Percentiles rank a stretch among this genome's conserved stretches.
Conservation (phyloP, 2,888 invertebrate species). For the Hydrotaea diabolus region DNA sequence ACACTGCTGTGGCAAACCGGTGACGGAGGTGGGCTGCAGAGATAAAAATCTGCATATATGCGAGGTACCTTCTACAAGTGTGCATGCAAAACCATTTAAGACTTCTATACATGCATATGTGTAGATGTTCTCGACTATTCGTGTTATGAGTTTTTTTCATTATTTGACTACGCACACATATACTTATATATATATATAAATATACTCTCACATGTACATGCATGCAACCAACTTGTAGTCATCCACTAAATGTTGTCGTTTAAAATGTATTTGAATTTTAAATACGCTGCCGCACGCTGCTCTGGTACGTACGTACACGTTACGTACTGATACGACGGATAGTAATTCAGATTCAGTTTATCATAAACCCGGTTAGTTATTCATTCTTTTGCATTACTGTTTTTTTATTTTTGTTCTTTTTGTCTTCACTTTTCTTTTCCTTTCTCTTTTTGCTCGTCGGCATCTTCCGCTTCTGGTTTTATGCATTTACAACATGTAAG, state of each 20-base stretch:
- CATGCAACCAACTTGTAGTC: background rate
- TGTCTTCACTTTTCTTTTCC: background rate
- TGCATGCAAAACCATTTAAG: background rate
- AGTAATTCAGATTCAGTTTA: constrained; percentile 34
- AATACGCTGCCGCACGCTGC: background rate
- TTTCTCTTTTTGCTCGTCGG: background rate
- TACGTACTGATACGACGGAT: background rate
- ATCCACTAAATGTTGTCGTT: constrained; percentile 16
- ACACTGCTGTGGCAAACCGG: background rate
- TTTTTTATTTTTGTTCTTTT: background rate
- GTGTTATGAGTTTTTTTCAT: background rate
- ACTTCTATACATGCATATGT: background rate
- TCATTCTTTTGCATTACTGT: constrained; percentile 5
- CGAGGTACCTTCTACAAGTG: no score
- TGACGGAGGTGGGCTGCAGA: background rate
- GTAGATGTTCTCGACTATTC: background rate
- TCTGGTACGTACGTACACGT: background rate
- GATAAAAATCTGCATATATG: constrained; percentile 1
- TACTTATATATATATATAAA: background rate
- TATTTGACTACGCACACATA: background rate
- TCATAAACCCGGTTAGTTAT: constrained; percentile 27
- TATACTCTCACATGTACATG: background rate
- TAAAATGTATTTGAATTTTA: constrained; percentile 29
- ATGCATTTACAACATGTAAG: constrained; percentile 32
- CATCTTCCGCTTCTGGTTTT: constrained; percentile 31